Conservation (phyloP, 2,888 invertebrate genomes). For the Laspeyria flexula region DNA sequence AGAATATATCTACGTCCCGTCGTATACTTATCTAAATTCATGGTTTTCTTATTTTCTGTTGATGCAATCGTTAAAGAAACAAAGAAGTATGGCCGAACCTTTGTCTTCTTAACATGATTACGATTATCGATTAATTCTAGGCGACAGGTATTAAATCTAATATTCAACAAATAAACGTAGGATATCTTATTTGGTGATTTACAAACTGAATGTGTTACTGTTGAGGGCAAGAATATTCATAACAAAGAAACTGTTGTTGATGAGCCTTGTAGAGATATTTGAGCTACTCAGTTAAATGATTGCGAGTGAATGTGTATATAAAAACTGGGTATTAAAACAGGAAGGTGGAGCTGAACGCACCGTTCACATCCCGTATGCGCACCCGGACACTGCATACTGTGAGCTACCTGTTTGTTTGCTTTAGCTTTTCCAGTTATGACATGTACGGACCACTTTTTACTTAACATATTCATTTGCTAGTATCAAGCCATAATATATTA, state of each 20-base stretch:
- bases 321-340: conserved; percentile 73
- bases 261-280: conserved; percentile 38
- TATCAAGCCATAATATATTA: conserved; percentile 38
- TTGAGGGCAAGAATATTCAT: background rate
- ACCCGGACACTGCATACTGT: conserved; percentile 74
- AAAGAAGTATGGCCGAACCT: conserved; percentile 15
- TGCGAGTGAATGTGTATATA: conserved; percentile 62
- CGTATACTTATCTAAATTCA: conserved; percentile 50
- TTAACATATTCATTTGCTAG: conserved; percentile 45
- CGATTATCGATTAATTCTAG: background rate
- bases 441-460: conserved; percentile 59
- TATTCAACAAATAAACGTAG: background rate
- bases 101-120: conserved; percentile 2
- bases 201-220: too few species aligned
- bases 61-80: conserved; percentile 70
- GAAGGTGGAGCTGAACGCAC: conserved; percentile 66
- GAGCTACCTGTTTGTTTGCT: conserved; percentile 62
- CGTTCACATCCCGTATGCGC: conserved; percentile 67
- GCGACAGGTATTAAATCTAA: background rate
- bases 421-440: conserved; percentile 68
- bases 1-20: conserved; percentile 54
- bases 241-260: conserved; percentile 38
- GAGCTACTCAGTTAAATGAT: conserved; percentile 48
- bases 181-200: background rate
- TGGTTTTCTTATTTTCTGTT: conserved; percentile 47